These are phyloP conservation scores for Gambelia wislizenii DNA, from an alignment of 2,797 vertebrate genomes.

Conservation along the genomic window DNA sequence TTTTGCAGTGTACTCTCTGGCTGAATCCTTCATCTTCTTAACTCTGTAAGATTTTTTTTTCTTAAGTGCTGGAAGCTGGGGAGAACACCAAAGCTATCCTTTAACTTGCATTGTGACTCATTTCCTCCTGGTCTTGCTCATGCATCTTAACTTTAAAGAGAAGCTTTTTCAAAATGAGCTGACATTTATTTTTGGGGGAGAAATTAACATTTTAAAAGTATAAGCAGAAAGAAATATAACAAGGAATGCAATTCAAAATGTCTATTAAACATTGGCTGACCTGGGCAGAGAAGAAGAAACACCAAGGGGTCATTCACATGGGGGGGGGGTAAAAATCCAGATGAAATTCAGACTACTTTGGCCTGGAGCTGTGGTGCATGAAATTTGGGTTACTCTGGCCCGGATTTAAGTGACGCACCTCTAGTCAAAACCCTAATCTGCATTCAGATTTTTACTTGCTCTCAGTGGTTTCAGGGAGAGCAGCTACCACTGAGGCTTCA, in stretches of 20 bases:
- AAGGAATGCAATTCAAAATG: background rate
- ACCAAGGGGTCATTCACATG: too few relatives aligned
- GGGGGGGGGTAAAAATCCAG: too few relatives aligned
- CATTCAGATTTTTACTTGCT: too few relatives aligned
- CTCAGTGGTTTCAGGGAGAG: too few relatives aligned
- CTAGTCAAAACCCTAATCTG: too few relatives aligned
- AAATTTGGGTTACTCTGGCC: too few relatives aligned
- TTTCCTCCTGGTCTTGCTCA: background rate
- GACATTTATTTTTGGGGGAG: too few relatives aligned
- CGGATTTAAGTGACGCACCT: too few relatives aligned
- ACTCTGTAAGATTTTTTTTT: background rate
- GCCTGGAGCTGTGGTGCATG: too few relatives aligned
- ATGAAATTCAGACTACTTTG: too few relatives aligned
- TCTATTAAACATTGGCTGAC: background rate
- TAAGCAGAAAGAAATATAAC: background rate
- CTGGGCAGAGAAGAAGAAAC: background rate
- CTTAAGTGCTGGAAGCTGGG: constrained; percentile 35
- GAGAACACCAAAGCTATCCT: constrained; percentile 48
- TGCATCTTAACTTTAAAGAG: background rate
- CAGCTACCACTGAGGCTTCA: too few relatives aligned
- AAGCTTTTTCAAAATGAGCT: constrained; percentile 30
- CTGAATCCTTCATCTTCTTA: constrained; percentile 9
- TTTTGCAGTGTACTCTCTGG: constrained; percentile 45
- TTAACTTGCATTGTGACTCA: background rate
- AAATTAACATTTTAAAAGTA: background rate